These are phyloP conservation scores for Idaea biselata DNA, from an alignment of 2,888 invertebrate species.

Conservation along the genomic window DNA sequence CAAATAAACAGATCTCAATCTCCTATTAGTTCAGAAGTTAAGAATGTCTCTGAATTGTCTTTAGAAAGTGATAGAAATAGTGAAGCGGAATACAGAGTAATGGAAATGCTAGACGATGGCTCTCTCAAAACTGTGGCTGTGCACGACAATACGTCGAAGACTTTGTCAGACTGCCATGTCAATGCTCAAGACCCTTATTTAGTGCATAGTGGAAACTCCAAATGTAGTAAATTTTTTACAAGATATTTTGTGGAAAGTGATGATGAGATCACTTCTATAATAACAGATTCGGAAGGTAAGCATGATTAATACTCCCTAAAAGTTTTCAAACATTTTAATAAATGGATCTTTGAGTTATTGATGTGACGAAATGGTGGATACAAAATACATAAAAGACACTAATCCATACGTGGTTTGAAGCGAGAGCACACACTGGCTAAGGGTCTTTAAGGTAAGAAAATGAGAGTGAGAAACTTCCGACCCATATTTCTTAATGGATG, in stretches of 20 bases:
- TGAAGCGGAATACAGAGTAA: slow-evolving; percentile 73
- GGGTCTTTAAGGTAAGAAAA: no score
- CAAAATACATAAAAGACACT: no score
- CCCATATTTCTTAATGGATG: no score
- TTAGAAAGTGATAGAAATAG: slow-evolving; percentile 66
- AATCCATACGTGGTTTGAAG: no score
- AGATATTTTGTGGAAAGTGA: slow-evolving; percentile 86
- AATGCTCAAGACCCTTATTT: slow-evolving; percentile 73
- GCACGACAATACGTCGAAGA: slow-evolving; percentile 75
- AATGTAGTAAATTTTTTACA: slow-evolving; percentile 84
- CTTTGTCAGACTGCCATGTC: slow-evolving; percentile 69
- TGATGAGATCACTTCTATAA: slow-evolving; percentile 85
- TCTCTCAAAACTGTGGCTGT: slow-evolving; percentile 74
- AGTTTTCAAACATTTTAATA: no score
- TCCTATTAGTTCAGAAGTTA: slow-evolving; percentile 51
- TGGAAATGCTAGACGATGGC: slow-evolving; percentile 76
- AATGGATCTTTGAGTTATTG: no score
- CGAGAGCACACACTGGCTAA: no score
- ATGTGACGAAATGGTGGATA: no score
- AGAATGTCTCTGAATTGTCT: slow-evolving; percentile 43
- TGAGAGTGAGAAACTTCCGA: no score
- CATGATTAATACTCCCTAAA: slow-evolving; percentile 2
- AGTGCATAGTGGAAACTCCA: slow-evolving; percentile 76
- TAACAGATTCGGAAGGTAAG: slow-evolving; percentile 86
- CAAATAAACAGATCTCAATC: slow-evolving; percentile 66